phyloP scores from a whole-genome alignment of 2,113 vertebrate genomes.

The Gavia stellata region DNA sequence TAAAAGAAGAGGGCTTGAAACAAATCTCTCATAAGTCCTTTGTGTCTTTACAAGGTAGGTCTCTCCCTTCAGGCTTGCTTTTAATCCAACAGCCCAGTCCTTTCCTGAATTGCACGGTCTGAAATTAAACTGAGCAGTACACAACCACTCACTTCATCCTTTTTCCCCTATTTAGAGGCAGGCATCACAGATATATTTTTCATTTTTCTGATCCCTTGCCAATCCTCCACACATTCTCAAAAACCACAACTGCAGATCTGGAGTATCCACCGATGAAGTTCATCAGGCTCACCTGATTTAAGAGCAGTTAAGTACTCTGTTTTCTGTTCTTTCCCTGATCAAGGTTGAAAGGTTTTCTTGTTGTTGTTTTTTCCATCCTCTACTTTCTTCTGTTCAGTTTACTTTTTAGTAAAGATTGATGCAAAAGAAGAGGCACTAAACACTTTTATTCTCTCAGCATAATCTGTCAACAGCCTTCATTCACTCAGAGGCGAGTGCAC shows the following conservation, averaged over 20 bases:
- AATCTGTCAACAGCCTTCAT: constrained; percentile 2
- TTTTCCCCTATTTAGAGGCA: neutral
- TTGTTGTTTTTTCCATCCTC: neutral
- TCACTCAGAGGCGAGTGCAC: neutral
- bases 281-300: neutral
- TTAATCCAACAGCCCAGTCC: neutral
- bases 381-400: neutral
- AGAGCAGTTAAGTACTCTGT: neutral
- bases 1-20: neutral
- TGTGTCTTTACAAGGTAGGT: neutral
- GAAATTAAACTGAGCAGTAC: neutral
- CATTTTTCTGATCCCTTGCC: neutral
- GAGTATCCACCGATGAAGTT: neutral
- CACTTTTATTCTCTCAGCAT: neutral
- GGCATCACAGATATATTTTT: neutral
- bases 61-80: neutral
- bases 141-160: neutral
- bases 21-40: neutral
- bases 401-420: neutral
- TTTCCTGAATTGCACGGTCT: neutral
- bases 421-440: neutral
- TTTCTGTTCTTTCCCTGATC: neutral
- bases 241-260: neutral
- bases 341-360: neutral
- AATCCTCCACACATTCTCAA: neutral